Evolutionary conservation across 2,888 invertebrate genomes (phyloP), one percentile per base, ranked within the genome.

Genomic region (Hirtodrosophila alboralis): DNA sequence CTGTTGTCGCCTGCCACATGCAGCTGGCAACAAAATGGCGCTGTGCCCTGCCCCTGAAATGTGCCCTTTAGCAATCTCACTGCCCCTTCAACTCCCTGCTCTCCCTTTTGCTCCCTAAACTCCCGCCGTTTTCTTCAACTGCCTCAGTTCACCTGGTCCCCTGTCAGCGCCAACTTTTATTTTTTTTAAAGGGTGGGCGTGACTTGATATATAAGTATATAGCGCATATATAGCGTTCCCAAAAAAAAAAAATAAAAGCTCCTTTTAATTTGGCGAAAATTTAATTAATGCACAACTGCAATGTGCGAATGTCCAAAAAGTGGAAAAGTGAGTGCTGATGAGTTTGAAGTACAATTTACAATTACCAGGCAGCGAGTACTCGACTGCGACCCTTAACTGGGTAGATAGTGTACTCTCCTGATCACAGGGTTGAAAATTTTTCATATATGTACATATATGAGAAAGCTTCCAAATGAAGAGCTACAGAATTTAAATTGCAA

Each of bases 21-120:
- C 79, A 83, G 75, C 64, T 68, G 83, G 67, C 71, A 58, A 67
- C 79, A 80, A 80, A 80, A 80, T 80, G 79, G 84, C 80, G 79
- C 49, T 59, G 59, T 51, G 72, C 43, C 65, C 81, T 52, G 72
- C 63, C 41, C 21, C 54, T 60, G 65, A 60, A 60, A 58, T 41
- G 38, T 27, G 53, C 51, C 37, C 47, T 44, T 40, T 10, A 27
- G 47, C 38, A 34, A 18, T 37, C 18, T n/a, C 48, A 4, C 14
- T 26, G 8, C 27, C 31, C 10, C 28, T 12, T 36, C 40, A 52
- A 34, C 40, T 13, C 13, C 37, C 47, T 12, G 45, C 60, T 23
- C 51, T 54, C 44, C 27, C 56, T n/a, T n/a, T n/a, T 26, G 8
- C 27, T 28, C 10, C 28, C 10, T 36, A 37, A 52, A 34, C 40